Base-by-base conservation (phyloP, 2,888 invertebrate genomes). In the Synanthedon vespiformis region DNA sequence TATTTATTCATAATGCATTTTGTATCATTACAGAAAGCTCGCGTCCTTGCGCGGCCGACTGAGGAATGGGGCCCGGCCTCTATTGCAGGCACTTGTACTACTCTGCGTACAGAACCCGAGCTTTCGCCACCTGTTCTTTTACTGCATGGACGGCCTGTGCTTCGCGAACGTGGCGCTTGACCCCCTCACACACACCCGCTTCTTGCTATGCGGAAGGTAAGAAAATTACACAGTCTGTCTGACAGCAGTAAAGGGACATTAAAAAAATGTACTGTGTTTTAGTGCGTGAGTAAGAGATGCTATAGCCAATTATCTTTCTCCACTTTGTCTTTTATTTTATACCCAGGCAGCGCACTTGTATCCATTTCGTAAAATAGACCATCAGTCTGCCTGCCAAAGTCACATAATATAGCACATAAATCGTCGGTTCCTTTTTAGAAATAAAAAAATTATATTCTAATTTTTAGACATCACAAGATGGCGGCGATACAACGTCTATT, bases 1-100 rank as follows among this genome's bases (percentile, higher is more conserved):
- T 34, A 34, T 34, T 27, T 27, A 8, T 27, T 27, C 6, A 8
- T 27, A 27, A 27, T 27, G 27, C 8, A 27, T 27, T 34, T 34
- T 34, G 34, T 34, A 34, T 10, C 5, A 44, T 63, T 65, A 4
- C 74, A 90, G 90, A 91, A 90, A 74, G 86, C 92, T 2, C 88
- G 89, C 34, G 84, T 88, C 51, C 77, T 94, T 44, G 67, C 93
- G 2, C 90, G 91, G 16, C 93, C 93, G 0, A 92, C 92, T 0
- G 88, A 90, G 2, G 92, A 92, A 59, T 94, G 94, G 94, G 92
- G 93, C 44, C 91, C 89, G 0, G 88, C 89, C 1, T 81, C 54
- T 63, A 57, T 58, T 5, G 53, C 74, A 89, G 90, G 90, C 14
- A 52, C 86, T 84, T 59, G 90, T 22, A 88, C 89, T 54, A 90